phyloP scores from a whole-genome alignment of 2,797 vertebrate genomes.

The Argentina silus region DNA sequence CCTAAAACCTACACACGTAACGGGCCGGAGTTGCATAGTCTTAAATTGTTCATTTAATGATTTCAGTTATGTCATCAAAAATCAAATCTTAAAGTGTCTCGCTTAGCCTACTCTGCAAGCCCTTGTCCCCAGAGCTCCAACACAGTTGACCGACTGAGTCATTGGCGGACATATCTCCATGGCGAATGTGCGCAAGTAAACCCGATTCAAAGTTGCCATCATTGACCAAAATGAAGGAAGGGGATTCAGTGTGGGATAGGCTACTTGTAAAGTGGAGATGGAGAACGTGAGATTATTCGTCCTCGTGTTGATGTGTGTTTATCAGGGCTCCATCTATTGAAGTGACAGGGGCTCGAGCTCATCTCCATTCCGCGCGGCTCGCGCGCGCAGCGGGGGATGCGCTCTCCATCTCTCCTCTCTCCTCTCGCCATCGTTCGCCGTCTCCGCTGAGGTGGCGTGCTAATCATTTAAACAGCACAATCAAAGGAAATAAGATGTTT shows the following conservation, averaged over 20 bases:
- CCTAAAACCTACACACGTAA: too few species aligned
- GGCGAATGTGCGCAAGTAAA: slow-evolving; percentile 39
- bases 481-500: slow-evolving; percentile 83
- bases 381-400: slow-evolving; percentile 72
- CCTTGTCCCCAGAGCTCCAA: too few species aligned
- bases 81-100: too few species aligned
- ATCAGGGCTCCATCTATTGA: slow-evolving; percentile 73
- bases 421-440: slow-evolving; percentile 65
- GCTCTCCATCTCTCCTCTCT: slow-evolving; percentile 56
- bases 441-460: slow-evolving; percentile 75
- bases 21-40: too few species aligned
- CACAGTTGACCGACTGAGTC: too few species aligned
- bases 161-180: too few species aligned
- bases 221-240: too few species aligned
- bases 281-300: too few species aligned
- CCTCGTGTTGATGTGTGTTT: slow-evolving; percentile 50
- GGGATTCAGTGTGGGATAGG: not conserved
- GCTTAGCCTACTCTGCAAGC: too few species aligned
- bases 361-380: slow-evolving; percentile 61
- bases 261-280: not conserved
- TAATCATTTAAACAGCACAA: slow-evolving; percentile 87
- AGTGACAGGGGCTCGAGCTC: slow-evolving; percentile 76
- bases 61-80: too few species aligned
- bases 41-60: too few species aligned
- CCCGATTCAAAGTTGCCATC: too few species aligned